Evolutionary conservation across 1,140 invertebrate genomes (phyloP).

Genomic region (Medauroidea extradentata): DNA sequence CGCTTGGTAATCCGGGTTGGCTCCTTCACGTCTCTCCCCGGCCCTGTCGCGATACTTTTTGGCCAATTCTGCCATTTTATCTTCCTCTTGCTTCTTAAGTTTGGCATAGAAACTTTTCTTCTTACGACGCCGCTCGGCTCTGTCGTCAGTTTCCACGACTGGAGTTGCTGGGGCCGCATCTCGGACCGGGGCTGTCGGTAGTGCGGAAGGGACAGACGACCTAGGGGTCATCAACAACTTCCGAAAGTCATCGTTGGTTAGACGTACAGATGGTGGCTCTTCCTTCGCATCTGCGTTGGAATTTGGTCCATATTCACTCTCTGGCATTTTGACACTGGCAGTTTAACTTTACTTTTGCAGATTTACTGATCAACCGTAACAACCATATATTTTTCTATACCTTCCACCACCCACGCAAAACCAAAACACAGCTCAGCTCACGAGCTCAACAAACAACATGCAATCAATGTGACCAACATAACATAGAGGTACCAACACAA

Average conservation of each 20-base stretch:
- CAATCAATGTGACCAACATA: too few relatives aligned
- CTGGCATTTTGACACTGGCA: slow-evolving; percentile 11
- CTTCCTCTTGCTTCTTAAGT: slow-evolving; percentile 92
- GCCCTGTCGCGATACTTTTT: slow-evolving; percentile 94
- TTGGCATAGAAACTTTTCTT: slow-evolving; percentile 92
- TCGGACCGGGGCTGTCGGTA: slow-evolving; percentile 23
- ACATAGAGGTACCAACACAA: too few relatives aligned
- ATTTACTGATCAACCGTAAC: too few relatives aligned
- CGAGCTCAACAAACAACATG: too few relatives aligned
- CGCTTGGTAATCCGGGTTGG: slow-evolving; percentile 71
- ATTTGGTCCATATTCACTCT: slow-evolving; percentile 2
- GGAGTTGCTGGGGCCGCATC: slow-evolving; percentile 17
- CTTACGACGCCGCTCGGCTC: slow-evolving; percentile 68
- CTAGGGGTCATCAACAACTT: slow-evolving; percentile 93
- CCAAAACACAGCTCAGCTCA: too few relatives aligned
- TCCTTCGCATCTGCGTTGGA: not conserved
- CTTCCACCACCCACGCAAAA: too few relatives aligned
- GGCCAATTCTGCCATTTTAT: slow-evolving; percentile 91
- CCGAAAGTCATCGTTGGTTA: slow-evolving; percentile 96
- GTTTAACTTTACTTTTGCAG: too few relatives aligned
- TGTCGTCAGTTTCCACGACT: slow-evolving; percentile 49
- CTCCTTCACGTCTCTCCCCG: slow-evolving; percentile 86
- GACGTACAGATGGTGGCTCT: slow-evolving; percentile 47
- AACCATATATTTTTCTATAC: too few relatives aligned
- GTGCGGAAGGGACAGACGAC: slow-evolving; percentile 52